Conservation (phyloP, 2,888 invertebrate genomes). For the Hydroisotoma schaefferi region DNA sequence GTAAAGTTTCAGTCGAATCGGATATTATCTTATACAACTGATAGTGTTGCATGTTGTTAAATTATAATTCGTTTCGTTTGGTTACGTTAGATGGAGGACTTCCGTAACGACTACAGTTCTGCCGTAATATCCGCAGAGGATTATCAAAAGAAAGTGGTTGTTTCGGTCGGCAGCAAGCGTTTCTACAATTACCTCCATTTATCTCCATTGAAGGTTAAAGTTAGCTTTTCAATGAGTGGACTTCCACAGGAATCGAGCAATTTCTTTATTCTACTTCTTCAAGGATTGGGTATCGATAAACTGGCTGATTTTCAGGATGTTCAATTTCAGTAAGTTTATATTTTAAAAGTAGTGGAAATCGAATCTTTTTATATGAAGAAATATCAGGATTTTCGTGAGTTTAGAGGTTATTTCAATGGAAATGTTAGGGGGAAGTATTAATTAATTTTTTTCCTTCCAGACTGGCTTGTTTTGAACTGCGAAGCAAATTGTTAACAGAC, state of each 20-base stretch:
- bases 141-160: slow-evolving; percentile 63
- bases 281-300: slow-evolving; percentile 89
- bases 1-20: neutral
- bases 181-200: slow-evolving; percentile 96
- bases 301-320: slow-evolving; percentile 97
- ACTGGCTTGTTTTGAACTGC: slow-evolving; percentile 88
- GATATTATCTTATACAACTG: no score
- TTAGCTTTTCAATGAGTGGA: slow-evolving; percentile 92
- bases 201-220: slow-evolving; percentile 93
- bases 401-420: no score
- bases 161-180: slow-evolving; percentile 80
- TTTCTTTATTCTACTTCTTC: slow-evolving; percentile 81
- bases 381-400: no score
- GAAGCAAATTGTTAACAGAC: slow-evolving; percentile 83
- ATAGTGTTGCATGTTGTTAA: no score
- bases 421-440: no score
- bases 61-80: no score
- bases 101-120: slow-evolving; percentile 61
- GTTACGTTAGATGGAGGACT: slow-evolving; percentile 70
- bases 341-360: neutral
- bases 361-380: neutral
- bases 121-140: slow-evolving; percentile 32
- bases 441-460: slow-evolving; percentile 54
- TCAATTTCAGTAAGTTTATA: slow-evolving; percentile 76
- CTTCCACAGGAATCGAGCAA: slow-evolving; percentile 58